Evolutionary conservation across 2,888 invertebrate genomes (phyloP).

Genomic region (Thymelicus sylvestris): DNA sequence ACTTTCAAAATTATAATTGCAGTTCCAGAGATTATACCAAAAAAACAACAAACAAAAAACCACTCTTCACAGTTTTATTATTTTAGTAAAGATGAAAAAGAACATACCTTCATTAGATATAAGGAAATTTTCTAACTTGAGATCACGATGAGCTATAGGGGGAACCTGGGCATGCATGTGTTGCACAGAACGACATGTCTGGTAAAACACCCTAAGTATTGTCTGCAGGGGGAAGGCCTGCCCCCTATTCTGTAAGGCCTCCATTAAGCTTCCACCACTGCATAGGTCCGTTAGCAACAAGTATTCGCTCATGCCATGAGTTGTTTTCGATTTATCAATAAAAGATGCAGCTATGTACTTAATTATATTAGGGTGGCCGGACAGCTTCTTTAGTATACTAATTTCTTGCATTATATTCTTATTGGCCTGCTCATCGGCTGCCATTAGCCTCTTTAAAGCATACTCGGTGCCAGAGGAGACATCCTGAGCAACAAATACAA

Average conservation of each 20-base stretch:
- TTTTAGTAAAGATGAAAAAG: background rate
- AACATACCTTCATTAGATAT: slow-evolving; percentile 90
- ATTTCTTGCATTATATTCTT: slow-evolving; percentile 93
- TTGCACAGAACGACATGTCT: slow-evolving; percentile 94
- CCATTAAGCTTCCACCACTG: slow-evolving; percentile 91
- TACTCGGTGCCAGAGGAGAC: slow-evolving; percentile 93
- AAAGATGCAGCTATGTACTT: slow-evolving; percentile 94
- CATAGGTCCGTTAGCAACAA: slow-evolving; percentile 97
- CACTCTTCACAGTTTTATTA: too few species aligned
- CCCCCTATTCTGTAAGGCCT: slow-evolving; percentile 85
- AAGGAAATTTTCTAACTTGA: slow-evolving; percentile 98
- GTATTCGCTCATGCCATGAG: slow-evolving; percentile 94
- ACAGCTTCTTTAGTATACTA: slow-evolving; percentile 92
- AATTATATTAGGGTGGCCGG: slow-evolving; percentile 96
- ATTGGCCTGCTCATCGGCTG: slow-evolving; percentile 92
- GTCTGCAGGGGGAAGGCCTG: slow-evolving; percentile 87
- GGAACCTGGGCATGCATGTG: slow-evolving; percentile 96
- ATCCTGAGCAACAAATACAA: slow-evolving; percentile 98
- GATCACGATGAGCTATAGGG: slow-evolving; percentile 97
- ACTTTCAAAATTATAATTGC: too few species aligned
- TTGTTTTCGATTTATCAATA: slow-evolving; percentile 91
- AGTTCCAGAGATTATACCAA: too few species aligned
- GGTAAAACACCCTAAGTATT: slow-evolving; percentile 94
- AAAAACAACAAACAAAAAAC: too few species aligned
- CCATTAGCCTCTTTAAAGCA: slow-evolving; percentile 95